These are phyloP conservation scores for Platycheirus albimanus DNA, from an alignment of 2,888 invertebrate species.

Conservation along the genomic window DNA sequence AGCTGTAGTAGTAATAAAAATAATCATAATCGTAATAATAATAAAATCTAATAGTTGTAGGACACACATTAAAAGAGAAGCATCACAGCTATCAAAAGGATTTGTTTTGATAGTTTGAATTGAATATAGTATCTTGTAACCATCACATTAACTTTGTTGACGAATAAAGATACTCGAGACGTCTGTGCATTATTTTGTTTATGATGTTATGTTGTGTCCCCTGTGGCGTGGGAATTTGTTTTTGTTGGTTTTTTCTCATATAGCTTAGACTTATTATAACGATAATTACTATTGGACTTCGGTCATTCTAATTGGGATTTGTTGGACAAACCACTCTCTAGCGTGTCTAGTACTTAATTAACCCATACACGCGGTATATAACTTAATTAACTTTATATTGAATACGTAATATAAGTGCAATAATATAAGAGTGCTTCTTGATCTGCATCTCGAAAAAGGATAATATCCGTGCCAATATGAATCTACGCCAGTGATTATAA, in stretches of 20 bases:
- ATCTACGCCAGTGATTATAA: not conserved
- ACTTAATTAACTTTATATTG: constrained; percentile 33
- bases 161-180: constrained; percentile 23
- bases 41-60: constrained; percentile 78
- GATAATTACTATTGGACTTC: constrained; percentile 12
- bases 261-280: constrained; percentile 23
- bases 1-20: constrained; percentile 80
- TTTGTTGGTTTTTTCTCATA: constrained; percentile 63
- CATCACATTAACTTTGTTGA: constrained; percentile 1
- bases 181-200: constrained; percentile 46
- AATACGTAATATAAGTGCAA: constrained; percentile 45
- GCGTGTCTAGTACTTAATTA: constrained; percentile 43
- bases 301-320: constrained; percentile 57
- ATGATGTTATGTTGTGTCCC: constrained; percentile 51
- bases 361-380: not conserved
- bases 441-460: constrained; percentile 28
- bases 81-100: constrained; percentile 60
- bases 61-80: constrained; percentile 66
- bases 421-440: constrained; percentile 46
- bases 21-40: constrained; percentile 82
- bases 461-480: constrained; percentile 48
- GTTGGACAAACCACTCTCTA: not conserved
- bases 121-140: not conserved
- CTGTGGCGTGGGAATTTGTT: constrained; percentile 68
- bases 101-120: constrained; percentile 58